Conservation (phyloP, 2,888 invertebrate genomes). For the Nowickia ferox region DNA sequence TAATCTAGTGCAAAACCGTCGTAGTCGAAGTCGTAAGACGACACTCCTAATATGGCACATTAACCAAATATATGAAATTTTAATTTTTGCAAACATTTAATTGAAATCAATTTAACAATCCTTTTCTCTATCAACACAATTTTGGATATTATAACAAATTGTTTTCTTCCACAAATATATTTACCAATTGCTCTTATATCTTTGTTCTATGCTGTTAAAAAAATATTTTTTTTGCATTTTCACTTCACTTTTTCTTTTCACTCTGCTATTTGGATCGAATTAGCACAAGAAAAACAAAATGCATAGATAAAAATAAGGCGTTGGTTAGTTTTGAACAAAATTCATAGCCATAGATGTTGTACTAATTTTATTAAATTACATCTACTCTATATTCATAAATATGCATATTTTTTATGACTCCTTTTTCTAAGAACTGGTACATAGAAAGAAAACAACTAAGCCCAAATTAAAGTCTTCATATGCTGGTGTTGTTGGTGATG, state of each 20-base stretch:
- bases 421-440: background rate
- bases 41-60: too few species aligned
- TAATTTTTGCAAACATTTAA: too few species aligned
- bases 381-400: conserved; percentile 60
- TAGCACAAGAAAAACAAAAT: background rate
- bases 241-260: conserved; percentile 55
- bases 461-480: conserved; percentile 14
- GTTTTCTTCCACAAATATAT: background rate
- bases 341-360: background rate
- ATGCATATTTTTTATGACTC: conserved; percentile 39
- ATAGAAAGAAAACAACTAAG: conserved; percentile 16
- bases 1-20: too few species aligned
- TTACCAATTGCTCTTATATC: background rate
- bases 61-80: too few species aligned
- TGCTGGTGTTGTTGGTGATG: conserved; percentile 31
- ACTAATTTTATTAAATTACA: conserved; percentile 66
- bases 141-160: too few species aligned
- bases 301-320: conserved; percentile 39
- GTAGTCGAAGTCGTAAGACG: too few species aligned
- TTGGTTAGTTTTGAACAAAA: conserved; percentile 43
- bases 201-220: background rate
- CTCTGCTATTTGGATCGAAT: conserved; percentile 34
- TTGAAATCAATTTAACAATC: too few species aligned
- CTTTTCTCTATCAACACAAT: too few species aligned
- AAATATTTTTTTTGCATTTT: conserved; percentile 20